Conservation (phyloP, 2,888 invertebrate genomes). For the Parnassius orleans region DNA sequence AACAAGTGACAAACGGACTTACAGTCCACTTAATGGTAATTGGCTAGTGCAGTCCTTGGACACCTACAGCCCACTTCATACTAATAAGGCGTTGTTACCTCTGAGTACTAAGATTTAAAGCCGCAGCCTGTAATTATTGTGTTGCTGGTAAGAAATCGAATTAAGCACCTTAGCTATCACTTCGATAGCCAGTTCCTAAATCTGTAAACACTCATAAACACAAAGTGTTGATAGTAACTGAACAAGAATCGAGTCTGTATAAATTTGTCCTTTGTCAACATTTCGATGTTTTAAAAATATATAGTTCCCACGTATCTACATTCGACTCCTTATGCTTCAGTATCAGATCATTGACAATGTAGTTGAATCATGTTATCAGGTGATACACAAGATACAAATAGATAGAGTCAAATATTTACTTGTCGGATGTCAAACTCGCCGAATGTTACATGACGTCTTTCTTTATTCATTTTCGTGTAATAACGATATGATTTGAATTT, state of each 20-base stretch:
- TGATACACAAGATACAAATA: slow-evolving; percentile 40
- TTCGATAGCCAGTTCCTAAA: too few relatives aligned
- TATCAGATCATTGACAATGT: slow-evolving; percentile 49
- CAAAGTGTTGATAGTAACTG: background rate
- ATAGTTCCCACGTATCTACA: slow-evolving; percentile 15
- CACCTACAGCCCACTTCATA: too few relatives aligned
- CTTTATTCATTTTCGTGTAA: slow-evolving; percentile 36
- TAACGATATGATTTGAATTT: slow-evolving; percentile 41
- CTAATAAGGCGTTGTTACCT: too few relatives aligned
- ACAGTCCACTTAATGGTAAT: too few relatives aligned
- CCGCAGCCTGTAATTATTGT: too few relatives aligned
- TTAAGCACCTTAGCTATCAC: too few relatives aligned
- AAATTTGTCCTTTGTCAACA: slow-evolving; percentile 5
- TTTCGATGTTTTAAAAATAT: slow-evolving; percentile 5
- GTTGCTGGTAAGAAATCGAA: too few relatives aligned
- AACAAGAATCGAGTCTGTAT: background rate
- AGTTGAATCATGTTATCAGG: slow-evolving; percentile 50
- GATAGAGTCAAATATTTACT: slow-evolving; percentile 59
- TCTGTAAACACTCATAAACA: background rate
- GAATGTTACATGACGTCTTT: slow-evolving; percentile 53
- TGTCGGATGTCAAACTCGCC: slow-evolving; percentile 39
- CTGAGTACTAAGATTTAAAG: too few relatives aligned
- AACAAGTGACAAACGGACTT: too few relatives aligned
- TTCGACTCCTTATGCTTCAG: slow-evolving; percentile 1
- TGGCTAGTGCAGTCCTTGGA: too few relatives aligned